Evolutionary conservation across 2,797 vertebrate genomes (phyloP).

Genomic region (Catharus ustulatus): DNA sequence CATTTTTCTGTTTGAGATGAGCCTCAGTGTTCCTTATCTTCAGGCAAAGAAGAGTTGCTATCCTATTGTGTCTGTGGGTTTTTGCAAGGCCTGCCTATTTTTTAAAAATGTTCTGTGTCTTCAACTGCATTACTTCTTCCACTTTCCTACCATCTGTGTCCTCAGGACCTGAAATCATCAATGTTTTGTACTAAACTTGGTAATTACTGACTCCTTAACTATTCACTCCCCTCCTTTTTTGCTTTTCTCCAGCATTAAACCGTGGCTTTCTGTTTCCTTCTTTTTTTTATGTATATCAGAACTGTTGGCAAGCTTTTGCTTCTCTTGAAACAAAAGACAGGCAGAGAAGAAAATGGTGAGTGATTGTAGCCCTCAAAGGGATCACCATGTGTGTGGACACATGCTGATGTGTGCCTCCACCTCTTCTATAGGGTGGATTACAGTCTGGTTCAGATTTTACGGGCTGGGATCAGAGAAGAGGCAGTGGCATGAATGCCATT

Average conservation of each 20-base stretch:
- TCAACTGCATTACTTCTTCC: not conserved
- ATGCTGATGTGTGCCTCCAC: too few relatives aligned
- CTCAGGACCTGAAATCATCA: conserved; percentile 14
- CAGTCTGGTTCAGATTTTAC: not conserved
- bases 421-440: not conserved
- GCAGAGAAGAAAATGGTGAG: not conserved
- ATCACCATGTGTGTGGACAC: not conserved
- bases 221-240: not conserved
- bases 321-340: not conserved
- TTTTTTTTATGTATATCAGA: not conserved
- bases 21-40: not conserved
- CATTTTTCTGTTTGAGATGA: conserved; percentile 6
- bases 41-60: conserved; percentile 22
- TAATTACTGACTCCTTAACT: conserved; percentile 2
- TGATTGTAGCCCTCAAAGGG: not conserved
- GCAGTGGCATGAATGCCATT: not conserved
- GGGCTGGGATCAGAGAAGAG: not conserved
- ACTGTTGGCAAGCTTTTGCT: not conserved
- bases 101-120: not conserved
- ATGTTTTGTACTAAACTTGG: not conserved
- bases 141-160: conserved; percentile 14
- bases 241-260: not conserved
- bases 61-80: not conserved
- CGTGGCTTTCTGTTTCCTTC: not conserved
- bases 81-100: not conserved